Conservation (phyloP, 2,888 invertebrate genomes). For the Deilephila porcellus region DNA sequence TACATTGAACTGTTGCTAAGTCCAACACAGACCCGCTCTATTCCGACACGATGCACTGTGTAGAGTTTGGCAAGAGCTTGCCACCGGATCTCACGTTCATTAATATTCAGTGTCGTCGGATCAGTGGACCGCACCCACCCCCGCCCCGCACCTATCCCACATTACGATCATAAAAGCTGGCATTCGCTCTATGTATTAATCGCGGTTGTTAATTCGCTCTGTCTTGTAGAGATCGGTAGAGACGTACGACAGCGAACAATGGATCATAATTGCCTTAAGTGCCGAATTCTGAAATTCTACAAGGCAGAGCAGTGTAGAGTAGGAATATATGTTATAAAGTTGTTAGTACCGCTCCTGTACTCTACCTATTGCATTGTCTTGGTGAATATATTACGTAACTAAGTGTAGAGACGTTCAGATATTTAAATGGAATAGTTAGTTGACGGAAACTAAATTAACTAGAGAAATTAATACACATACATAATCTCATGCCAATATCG, state of each 20-base stretch:
- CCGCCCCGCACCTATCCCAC: background rate
- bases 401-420: background rate
- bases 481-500: too few species aligned
- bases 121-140: constrained; percentile 8
- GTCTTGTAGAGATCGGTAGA: constrained; percentile 6
- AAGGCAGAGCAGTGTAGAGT: background rate
- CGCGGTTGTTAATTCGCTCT: constrained; percentile 16
- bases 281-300: constrained; percentile 11
- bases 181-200: background rate
- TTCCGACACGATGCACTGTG: constrained; percentile 12
- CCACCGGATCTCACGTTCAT: constrained; percentile 26
- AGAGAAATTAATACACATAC: too few species aligned
- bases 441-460: background rate
- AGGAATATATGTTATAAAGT: background rate
- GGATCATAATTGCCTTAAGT: constrained; percentile 22
- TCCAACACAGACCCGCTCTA: background rate
- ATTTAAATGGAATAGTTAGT: background rate
- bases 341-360: background rate
- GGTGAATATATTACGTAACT: background rate
- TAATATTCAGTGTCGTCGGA: constrained; percentile 29
- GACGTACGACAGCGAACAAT: background rate
- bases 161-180: constrained; percentile 10
- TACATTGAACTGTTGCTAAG: background rate
- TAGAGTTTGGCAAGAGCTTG: constrained; percentile 6
- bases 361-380: background rate